Evolutionary conservation across 2,888 invertebrate species (phyloP), one percentile per base, ranked within the genome.

Genomic region (Sinodicranocentrus sp.): DNA sequence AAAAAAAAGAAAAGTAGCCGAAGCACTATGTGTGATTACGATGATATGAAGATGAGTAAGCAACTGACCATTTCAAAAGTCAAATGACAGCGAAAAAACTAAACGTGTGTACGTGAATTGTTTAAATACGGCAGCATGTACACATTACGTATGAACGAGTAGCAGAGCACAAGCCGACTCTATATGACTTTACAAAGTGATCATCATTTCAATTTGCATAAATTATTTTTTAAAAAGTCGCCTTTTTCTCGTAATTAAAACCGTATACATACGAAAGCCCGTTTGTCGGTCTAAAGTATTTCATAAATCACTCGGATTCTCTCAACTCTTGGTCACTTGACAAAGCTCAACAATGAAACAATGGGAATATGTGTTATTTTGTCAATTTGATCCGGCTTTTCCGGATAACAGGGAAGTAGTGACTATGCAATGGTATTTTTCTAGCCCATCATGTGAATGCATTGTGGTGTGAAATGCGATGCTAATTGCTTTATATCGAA

Each of bases 141-240:
- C 5, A 19, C 52, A 52, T 19, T 17, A 52, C 33, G 10, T 3
- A 33, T 6, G 33, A 10, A 33, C 3, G 33, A 33, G 33, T 33
- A 33, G 33, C 17, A 52, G 19, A 23, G 57, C 57, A 21, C 19
- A 54, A 54, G 54, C 19, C 54, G 54, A 2, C 54, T n/a, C n/a
- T n/a, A n/a, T n/a, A n/a, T 17, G 48, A 48, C 48, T n/a, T 3
- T 52, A 52, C 57, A 57, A 52, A 48, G 26, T 54, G 26, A 52
- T 26, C 61, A 54, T 63, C 48, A 63, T 75, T 75, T 75, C 75
- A 75, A 75, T 75, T 75, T 75, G 75, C 75, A 75, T 75, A 75
- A 75, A 75, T 75, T 75, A n/a, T n/a, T n/a, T n/a, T n/a, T n/a
- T n/a, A 75, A 26, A 43, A 83, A 70, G 73, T 3, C 76, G 82